Percentiles rank a stretch among this genome's conserved stretches.
Evolutionary conservation across 2,113 vertebrate species (phyloP).

Genomic region (Callorhinus ursinus): DNA sequence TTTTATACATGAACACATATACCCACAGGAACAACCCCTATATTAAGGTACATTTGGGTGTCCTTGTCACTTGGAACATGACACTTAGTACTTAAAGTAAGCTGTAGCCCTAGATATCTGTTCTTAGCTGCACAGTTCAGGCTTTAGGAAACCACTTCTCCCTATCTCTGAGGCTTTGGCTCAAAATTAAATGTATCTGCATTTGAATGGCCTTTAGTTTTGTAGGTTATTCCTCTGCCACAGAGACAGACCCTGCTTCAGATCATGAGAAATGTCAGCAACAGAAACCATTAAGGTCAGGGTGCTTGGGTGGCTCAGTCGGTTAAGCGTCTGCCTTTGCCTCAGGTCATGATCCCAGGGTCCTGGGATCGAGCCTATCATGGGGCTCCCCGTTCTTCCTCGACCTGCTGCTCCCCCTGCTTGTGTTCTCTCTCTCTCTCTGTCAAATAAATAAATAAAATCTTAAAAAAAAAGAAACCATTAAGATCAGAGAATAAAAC

Average conservation of each 20-base stretch:
- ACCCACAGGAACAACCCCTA: neutral
- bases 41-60: neutral
- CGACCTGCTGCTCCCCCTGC: too few species aligned
- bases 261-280: neutral
- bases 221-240: neutral
- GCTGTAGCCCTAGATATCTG: neutral
- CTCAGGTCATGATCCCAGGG: too few species aligned
- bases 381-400: too few species aligned
- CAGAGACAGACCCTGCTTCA: neutral
- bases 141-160: neutral
- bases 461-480: neutral
- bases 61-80: neutral
- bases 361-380: too few species aligned
- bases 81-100: neutral
- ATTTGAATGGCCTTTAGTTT: neutral
- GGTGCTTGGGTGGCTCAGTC: too few species aligned
- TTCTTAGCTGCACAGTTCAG: neutral
- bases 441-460: too few species aligned
- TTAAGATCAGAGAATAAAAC: neutral
- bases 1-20: neutral
- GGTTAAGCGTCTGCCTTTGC: too few species aligned
- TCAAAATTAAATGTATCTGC: neutral
- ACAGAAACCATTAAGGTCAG: neutral
- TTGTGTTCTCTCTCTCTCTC: too few species aligned
- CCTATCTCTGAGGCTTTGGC: neutral